These are phyloP conservation scores for Chrysomela aeneicollis DNA, from an alignment of 2,888 invertebrate species.

Conservation along the genomic window DNA sequence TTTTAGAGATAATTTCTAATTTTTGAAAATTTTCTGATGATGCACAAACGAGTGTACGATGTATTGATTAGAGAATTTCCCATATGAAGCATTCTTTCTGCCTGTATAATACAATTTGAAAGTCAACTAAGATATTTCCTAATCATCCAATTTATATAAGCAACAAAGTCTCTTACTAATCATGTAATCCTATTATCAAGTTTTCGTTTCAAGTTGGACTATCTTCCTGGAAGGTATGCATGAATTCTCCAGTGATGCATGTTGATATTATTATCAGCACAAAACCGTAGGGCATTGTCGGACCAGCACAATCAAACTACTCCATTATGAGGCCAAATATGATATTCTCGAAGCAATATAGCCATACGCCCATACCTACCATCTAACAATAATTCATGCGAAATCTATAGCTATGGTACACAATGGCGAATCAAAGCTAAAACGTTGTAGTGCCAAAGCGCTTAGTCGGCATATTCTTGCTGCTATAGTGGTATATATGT, in stretches of 20 bases:
- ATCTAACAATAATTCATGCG: conserved; percentile 23
- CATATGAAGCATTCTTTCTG: no score
- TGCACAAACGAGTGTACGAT: no score
- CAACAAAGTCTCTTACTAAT: no score
- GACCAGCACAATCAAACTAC: not conserved
- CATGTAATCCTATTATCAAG: not conserved
- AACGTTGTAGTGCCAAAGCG: conserved; percentile 16
- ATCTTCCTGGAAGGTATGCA: not conserved
- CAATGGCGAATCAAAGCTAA: conserved; percentile 33
- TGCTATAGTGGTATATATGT: conserved; percentile 25
- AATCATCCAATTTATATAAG: no score
- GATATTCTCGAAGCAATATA: not conserved
- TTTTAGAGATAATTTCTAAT: no score
- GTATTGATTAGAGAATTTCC: no score
- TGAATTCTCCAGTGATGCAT: not conserved
- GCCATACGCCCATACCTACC: no score
- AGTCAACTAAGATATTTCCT: no score
- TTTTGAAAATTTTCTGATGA: no score
- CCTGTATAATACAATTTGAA: no score
- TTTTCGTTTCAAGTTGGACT: not conserved
- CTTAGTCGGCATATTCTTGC: conserved; percentile 41
- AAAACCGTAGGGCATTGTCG: not conserved
- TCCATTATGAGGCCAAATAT: not conserved
- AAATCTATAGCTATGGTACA: conserved; percentile 26
- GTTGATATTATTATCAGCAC: not conserved